phyloP scores from a whole-genome alignment of 2,113 vertebrate genomes.

The Ginglymostoma cirratum region DNA sequence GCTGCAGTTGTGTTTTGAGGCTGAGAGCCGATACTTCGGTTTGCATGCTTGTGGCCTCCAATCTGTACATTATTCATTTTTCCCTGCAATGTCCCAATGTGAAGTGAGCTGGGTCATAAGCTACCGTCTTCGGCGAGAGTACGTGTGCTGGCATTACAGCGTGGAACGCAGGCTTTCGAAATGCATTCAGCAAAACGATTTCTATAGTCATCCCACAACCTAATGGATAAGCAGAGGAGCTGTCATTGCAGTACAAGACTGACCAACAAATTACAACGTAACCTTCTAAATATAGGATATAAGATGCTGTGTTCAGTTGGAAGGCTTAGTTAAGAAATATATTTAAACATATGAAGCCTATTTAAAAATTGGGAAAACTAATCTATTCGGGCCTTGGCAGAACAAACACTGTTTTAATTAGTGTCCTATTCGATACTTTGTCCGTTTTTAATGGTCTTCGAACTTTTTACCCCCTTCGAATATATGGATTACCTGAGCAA shows the following conservation, averaged over 20 bases:
- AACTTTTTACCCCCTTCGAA: neutral
- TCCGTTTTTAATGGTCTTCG: neutral
- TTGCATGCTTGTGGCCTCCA: neutral
- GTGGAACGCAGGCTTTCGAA: neutral
- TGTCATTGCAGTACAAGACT: neutral
- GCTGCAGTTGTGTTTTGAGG: neutral
- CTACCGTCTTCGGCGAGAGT: neutral
- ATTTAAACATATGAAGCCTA: neutral
- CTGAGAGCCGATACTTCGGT: neutral
- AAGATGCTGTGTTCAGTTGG: neutral
- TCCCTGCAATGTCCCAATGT: neutral
- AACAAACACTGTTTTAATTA: neutral
- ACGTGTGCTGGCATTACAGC: neutral
- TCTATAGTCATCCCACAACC: neutral
- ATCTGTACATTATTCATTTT: neutral
- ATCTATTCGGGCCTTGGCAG: neutral
- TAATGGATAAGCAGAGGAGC: neutral
- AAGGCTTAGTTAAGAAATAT: neutral
- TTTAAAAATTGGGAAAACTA: neutral
- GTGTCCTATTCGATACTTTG: neutral
- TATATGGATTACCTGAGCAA: neutral
- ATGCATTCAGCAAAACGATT: neutral
- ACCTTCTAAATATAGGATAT: neutral
- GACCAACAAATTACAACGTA: neutral
- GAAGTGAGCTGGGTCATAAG: slow-evolving; percentile 5